Base-by-base conservation (phyloP, 2,888 invertebrate genomes). In the Xanthorhoe spadicearia region DNA sequence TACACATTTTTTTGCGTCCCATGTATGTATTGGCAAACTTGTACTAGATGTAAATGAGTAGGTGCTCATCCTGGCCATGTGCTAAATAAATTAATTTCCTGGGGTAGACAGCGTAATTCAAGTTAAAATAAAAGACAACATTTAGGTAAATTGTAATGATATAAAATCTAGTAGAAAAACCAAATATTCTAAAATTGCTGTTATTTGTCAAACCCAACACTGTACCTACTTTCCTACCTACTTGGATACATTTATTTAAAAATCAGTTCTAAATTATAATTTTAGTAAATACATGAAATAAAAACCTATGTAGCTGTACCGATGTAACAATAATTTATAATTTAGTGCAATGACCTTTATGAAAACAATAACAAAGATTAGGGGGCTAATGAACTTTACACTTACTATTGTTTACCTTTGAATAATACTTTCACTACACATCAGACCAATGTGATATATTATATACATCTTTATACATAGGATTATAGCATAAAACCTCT, bases 41-140 rank as follows among this genome's bases (percentile, higher is more conserved):
- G 6, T 8, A 51, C 38, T 61, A 54, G 38, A 51, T 62, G 61
- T 55, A 61, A 61, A 55, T 61, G 46, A 23, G 55, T 65, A 43
- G 13, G 48, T 48, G 13, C 56, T 56, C 53, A 53, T 55, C 51
- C 50, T 59, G 18, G 59, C 52, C 57, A 67, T 57, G 19, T 57
- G 53, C 57, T 62, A 54, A 38, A 19, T 61, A 49, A 35, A 51
- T 28, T 35, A 15, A 43, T 13, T 52, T 57, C n/a, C 28, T 46
- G 38, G 0, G 15, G 17, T 56, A 28, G 13, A 10, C 38, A 38
- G 2, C 15, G 23, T 13, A 13, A 43, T 43, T 13, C 13, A 43
- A 0, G 13, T 43, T 13, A 2, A 43, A 13, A 4, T 38, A 38
- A 2, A 13, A 43, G 2, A 43, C 2, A 10, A 43, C 1, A 32